Evolutionary conservation across 1,140 invertebrate species (phyloP), one percentile per base, ranked within the genome.

Genomic region (Geopemphigus sp.): DNA sequence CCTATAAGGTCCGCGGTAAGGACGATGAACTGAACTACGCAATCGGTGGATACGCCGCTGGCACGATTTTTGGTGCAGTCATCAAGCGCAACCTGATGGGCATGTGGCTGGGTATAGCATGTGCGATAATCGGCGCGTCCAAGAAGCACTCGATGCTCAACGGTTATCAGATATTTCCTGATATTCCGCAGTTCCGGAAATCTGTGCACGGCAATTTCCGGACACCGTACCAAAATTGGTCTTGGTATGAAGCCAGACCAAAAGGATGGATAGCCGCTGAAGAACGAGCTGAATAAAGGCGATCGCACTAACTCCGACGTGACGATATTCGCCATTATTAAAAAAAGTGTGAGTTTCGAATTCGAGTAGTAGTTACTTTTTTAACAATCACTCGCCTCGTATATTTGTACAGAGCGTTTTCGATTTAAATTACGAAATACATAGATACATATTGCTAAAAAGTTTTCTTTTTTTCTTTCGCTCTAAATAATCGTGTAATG

Each of bases 1-100:
- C 88, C 1, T 88, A 87, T 17, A 89, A 88, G 80, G 29, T 90
- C 0, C 87, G 92, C 59, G 87, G 88, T 32, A 91, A 91, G 83
- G 90, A 93, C 83, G 92, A 92, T 83, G 82, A 68, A 0, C 0
- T 70, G 0, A 88, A 88, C 82, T 85, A 87, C 64, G 2, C 61
- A 6, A 0, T 84, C 14, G 90, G 90, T 17, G 90, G 89, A 14
- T 83, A 85, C 15, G 86, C 86, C 5, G 87, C 90, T 57, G 90
- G 90, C 0, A 84, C 85, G 15, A 83, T 91, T 8, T 86, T 87
- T 56, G 89, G 90, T n/a, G 86, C 88, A 11, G 89, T 88, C 88
- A 84, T 84, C 32, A 86, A 84, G 73, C 81, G 83, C 0, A 84
- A 83, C 2, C 80, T 85, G 1, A 82, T 84, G 4, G 84, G 84